Conservation (phyloP, 2,888 invertebrate genomes). For the Bombyx huttoni region DNA sequence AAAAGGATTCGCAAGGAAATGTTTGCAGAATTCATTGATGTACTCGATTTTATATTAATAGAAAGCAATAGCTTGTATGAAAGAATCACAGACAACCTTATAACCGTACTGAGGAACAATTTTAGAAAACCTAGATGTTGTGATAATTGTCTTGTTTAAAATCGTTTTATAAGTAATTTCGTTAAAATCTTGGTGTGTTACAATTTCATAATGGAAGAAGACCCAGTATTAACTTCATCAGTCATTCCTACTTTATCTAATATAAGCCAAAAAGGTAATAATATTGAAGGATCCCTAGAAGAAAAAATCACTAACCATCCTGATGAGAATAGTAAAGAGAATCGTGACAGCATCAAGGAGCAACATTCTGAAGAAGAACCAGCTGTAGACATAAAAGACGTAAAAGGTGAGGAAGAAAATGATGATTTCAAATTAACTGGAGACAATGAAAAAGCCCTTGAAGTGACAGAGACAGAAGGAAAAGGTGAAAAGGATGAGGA, state of each 20-base stretch:
- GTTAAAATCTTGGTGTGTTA: constrained; percentile 14
- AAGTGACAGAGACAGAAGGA: constrained; percentile 18
- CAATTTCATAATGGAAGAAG: constrained; percentile 12
- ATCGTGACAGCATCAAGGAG: constrained; percentile 10
- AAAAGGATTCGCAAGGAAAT: constrained; percentile 33
- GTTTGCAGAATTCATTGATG: constrained; percentile 33
- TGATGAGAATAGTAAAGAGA: constrained; percentile 17
- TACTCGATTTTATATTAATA: constrained; percentile 40
- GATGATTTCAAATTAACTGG: constrained; percentile 5
- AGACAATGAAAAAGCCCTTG: constrained; percentile 20
- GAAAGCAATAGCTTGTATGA: constrained; percentile 42
- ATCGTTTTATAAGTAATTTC: constrained; percentile 6
- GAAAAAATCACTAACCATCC: constrained; percentile 12
- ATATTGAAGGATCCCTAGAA: constrained; percentile 12
- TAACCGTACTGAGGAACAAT: constrained; percentile 31
- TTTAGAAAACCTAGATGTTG: constrained; percentile 38
- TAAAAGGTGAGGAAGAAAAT: constrained; percentile 17
- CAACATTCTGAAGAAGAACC: constrained; percentile 15
- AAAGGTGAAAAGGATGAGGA: constrained; percentile 14
- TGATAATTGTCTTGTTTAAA: constrained; percentile 43
- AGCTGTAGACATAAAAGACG: constrained; percentile 13
- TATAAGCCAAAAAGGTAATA: constrained; percentile 4
- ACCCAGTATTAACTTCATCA: neutral
- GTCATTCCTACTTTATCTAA: constrained; percentile 1
- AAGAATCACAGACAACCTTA: constrained; percentile 49